Evolutionary conservation across 2,888 invertebrate species (phyloP).

Genomic region (Aspidapion aeneum): DNA sequence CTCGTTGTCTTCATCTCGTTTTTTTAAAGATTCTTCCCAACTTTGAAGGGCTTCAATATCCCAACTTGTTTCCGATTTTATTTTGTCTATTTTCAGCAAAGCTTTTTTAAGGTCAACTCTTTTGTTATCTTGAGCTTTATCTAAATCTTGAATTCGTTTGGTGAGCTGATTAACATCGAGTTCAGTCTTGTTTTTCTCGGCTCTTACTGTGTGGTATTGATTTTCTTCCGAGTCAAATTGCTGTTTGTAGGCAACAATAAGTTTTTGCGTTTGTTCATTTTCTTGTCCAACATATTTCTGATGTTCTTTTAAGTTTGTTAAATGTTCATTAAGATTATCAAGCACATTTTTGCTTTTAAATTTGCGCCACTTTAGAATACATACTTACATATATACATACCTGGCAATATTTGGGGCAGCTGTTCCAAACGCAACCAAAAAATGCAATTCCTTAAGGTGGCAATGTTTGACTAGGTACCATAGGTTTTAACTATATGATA

Average conservation of each 20-base stretch:
- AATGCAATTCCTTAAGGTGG: too few species aligned
- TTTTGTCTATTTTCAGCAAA: constrained; percentile 58
- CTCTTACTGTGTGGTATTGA: constrained; percentile 36
- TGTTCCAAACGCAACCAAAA: too few species aligned
- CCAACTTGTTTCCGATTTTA: constrained; percentile 65
- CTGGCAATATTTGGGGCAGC: too few species aligned
- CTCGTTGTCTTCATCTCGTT: constrained; percentile 64
- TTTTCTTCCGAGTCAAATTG: constrained; percentile 68
- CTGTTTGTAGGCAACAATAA: constrained; percentile 64
- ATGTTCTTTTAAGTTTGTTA: constrained; percentile 47
- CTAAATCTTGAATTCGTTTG: constrained; percentile 47
- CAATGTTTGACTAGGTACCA: too few species aligned
- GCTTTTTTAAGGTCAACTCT: constrained; percentile 54
- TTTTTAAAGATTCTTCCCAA: constrained; percentile 68
- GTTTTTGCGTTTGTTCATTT: constrained; percentile 57
- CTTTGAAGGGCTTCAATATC: constrained; percentile 64
- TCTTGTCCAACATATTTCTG: constrained; percentile 52
- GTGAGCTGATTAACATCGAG: constrained; percentile 51
- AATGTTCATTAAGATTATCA: too few species aligned
- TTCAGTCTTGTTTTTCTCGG: constrained; percentile 51
- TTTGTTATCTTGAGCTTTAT: constrained; percentile 48
- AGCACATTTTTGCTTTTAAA: constrained; percentile 46
- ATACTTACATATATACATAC: too few species aligned
- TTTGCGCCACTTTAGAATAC: constrained; percentile 51
- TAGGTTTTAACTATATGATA: too few species aligned